Base-by-base conservation (phyloP, 1,140 invertebrate genomes). In the Dendrolimus punctatus region DNA sequence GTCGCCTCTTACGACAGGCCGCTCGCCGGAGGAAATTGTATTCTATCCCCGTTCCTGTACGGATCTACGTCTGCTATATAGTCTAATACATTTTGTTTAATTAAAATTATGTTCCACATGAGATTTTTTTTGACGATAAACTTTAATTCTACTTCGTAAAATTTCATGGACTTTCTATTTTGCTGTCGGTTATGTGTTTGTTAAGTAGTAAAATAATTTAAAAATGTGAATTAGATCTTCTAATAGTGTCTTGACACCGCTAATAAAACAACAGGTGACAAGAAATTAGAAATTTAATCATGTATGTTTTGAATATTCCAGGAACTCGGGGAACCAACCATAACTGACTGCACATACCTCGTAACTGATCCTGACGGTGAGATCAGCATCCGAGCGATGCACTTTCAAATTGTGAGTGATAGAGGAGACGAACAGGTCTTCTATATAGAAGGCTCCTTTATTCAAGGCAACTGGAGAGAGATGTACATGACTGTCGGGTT, bases 351-450 rank as follows among this genome's bases (percentile, higher is more conserved):
- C 55, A 67, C 65, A 2, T 89, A 85, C 64, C 46, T 61, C n/a
- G 84, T 89, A 6, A 65, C 61, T 4, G 88, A 89, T 51, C 73
- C 65, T 5, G 88, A 89, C 55, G 88, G 88, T 0, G 40, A 58
- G 37, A 81, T 88, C 55, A 88, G 87, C 58, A 88, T 84, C 2
- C 41, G 67, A 23, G 56, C 71, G 45, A 85, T 87, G 76, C 71
- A 50, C 4, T 87, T 87, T 66, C 46, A 52, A 10, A 79, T 88
- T 36, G 62, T 64, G 4, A 80, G 77, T 49, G 69, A 79, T 39
- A 56, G 74, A 4, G 57, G 66, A 0, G 82, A 76, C 8, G 69
- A 78, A 7, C 46, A 73, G 37, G 63, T 72, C 37, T 87, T 87
- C 62, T 62, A 65, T 46, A 66, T 87, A 9, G 45, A 66, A 5